Evolutionary conservation across 2,797 vertebrate species (phyloP).

Genomic region (Rallus crepitans): DNA sequence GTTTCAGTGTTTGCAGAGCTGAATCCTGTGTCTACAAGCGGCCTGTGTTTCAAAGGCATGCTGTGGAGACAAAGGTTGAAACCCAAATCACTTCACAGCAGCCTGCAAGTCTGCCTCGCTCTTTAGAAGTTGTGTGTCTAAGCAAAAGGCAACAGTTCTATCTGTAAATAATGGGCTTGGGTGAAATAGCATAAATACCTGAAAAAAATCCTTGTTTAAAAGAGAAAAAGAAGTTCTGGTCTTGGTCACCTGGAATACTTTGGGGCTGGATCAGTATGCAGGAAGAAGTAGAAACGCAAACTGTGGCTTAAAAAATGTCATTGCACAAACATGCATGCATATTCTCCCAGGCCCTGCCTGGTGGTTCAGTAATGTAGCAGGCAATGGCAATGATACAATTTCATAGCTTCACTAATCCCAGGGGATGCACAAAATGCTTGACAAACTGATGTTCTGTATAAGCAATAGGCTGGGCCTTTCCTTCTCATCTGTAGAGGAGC

Average conservation of each 20-base stretch:
- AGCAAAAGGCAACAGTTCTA: conserved; percentile 19
- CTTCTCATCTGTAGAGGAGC: conserved; percentile 8
- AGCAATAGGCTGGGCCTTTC: conserved; percentile 6
- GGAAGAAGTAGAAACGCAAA: conserved; percentile 47
- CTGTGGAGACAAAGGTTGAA: conserved; percentile 53
- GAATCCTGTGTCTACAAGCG: background rate
- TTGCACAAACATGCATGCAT: conserved; percentile 48
- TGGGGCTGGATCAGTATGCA: conserved; percentile 46
- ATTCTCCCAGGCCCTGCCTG: conserved; percentile 45
- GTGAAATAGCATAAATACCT: conserved; percentile 16
- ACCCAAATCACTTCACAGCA: conserved; percentile 40
- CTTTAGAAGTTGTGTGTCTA: conserved; percentile 20
- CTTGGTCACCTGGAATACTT: conserved; percentile 19
- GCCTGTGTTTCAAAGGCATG: conserved; percentile 41
- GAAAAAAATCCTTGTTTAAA: conserved; percentile 2
- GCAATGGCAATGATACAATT: conserved; percentile 62
- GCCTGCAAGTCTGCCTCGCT: conserved; percentile 27
- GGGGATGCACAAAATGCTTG: conserved; percentile 51
- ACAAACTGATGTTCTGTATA: conserved; percentile 50
- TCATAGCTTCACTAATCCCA: conserved; percentile 65
- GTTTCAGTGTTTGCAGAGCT: background rate
- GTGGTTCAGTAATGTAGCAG: conserved; percentile 56
- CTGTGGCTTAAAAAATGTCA: conserved; percentile 63
- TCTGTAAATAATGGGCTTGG: conserved; percentile 2
- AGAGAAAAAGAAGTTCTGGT: background rate